Evolutionary conservation across 2,888 invertebrate genomes (phyloP), one percentile per base, ranked within the genome.

Genomic region (Drosophila quinaria): DNA sequence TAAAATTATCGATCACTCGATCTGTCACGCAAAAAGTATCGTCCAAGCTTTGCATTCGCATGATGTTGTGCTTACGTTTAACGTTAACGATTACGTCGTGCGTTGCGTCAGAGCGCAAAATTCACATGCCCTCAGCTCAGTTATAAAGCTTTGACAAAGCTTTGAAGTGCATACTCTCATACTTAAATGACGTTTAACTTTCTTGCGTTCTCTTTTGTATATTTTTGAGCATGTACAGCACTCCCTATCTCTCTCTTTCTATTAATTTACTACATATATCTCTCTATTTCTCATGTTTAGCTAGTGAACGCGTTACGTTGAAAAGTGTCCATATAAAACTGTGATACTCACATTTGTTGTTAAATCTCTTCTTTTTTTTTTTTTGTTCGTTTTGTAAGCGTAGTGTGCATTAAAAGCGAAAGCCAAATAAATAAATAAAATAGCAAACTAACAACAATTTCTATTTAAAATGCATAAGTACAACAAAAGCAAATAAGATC

Each of bases 361-460:
- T 73, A 54, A 66, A 62, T 65, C 72, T 70, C 60, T 56, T 51
- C 69, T 67, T 29, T 47, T 49, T 41, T 56, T 51, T 70, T 67
- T 29, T 47, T 49, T 41, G 29, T 49, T 49, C 33, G 41, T 49
- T 74, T 80, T 70, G 80, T 87, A 89, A 87, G 86, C 86, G 86
- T 86, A 86, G 86, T 86, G 86, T 86, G 86, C 86, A 86, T 87
- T 75, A 73, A 81, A 81, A 74, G 71, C 75, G 69, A 86, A 88
- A 83, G 77, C 80, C 67, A 74, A 86, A 84, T 87, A 84, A 89
- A 89, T 89, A 84, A 84, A 70, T 84, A 83, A 83, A 88, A 83
- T 88, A 85, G 88, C 72, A 87, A 83, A 75, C 89, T 83, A 83
- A 88, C 80, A 81, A 87, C 49, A 79, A 82, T 88, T 81, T 88